Conservation (phyloP, 2,888 invertebrate genomes). For the Synergus japonicus region DNA sequence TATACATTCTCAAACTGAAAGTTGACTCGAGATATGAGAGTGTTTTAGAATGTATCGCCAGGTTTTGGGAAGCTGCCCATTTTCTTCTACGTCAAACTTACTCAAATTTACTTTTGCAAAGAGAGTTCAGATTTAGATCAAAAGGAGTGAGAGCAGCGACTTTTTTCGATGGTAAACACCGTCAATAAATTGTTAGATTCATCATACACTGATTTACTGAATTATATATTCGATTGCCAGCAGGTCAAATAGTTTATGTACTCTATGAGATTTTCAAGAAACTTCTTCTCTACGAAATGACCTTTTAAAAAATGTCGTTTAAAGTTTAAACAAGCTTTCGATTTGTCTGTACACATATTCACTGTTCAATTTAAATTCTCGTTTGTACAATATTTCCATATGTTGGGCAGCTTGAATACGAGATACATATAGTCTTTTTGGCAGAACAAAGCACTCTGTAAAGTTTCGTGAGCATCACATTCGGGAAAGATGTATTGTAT, state of each 20-base stretch:
- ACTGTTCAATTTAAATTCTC: too few relatives aligned
- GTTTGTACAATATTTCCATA: not conserved
- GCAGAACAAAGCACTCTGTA: constrained; percentile 1
- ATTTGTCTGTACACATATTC: too few relatives aligned
- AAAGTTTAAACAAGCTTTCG: too few relatives aligned
- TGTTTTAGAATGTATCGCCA: constrained; percentile 9
- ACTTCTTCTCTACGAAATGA: too few relatives aligned
- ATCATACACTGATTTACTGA: too few relatives aligned
- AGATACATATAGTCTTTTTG: constrained; percentile 1
- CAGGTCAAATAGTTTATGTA: too few relatives aligned
- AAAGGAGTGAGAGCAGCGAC: not conserved
- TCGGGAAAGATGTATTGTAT: constrained; percentile 1
- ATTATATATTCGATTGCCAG: too few relatives aligned
- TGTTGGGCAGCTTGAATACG: not conserved
- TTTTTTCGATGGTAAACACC: not conserved
- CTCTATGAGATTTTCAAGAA: too few relatives aligned
- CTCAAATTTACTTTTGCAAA: constrained; percentile 18
- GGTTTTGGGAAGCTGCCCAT: constrained; percentile 13
- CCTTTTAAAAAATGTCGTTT: too few relatives aligned
- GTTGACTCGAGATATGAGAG: constrained; percentile 20
- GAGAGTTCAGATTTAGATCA: not conserved
- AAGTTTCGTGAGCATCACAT: not conserved
- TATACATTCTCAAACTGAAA: constrained; percentile 10
- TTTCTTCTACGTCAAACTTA: not conserved
- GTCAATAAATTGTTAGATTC: too few relatives aligned